Evolutionary conservation across 1,140 invertebrate species (phyloP), one percentile per base, ranked within the genome.

Genomic region (Calosoma granatense): DNA sequence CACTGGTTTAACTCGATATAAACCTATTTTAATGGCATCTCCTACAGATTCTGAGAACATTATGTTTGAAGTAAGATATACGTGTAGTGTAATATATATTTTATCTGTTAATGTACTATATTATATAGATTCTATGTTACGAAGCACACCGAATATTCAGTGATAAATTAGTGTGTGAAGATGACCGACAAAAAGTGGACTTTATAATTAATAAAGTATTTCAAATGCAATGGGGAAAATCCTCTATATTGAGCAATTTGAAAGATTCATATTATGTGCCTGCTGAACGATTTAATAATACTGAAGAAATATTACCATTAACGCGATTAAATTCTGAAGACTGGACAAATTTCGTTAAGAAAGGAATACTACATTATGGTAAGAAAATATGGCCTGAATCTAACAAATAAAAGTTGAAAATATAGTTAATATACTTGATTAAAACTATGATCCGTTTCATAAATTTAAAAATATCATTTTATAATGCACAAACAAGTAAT

Each of bases 111-210:
- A 22, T 51, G 22, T 56, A 53, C 51, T 39, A n/a, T 23, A 54
- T 58, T 63, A 64, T 53, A 58, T 66, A 88, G 79, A 81, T 84
- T 14, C 75, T 90, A 62, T 71, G 78, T 36, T 83, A 88, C 65
- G 92, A 95, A 78, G 84, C 85, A 2, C 70, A 78, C 20, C 72
- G 85, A 60, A 78, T 92, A 61, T 95, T 95, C 70, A 76, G 78
- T 59, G 89, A 94, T 66, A 80, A 85, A 64, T 74, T 96, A 20
- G 79, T 85, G 1, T 79, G 77, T 23, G 71, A 77, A 20, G 80
- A 88, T 19, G 83, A 92, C 60, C 78, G 78, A 47, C 68, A 72
- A 1, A 78, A 80, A 65, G 90, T 90, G 69, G 81, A 86, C 61
- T 67, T 73, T 3, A 81, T 92, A 58, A 58, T 87, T 1, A 72